Evolutionary conservation across 1,140 invertebrate genomes (phyloP).

Genomic region (Bombus pyrosoma): DNA sequence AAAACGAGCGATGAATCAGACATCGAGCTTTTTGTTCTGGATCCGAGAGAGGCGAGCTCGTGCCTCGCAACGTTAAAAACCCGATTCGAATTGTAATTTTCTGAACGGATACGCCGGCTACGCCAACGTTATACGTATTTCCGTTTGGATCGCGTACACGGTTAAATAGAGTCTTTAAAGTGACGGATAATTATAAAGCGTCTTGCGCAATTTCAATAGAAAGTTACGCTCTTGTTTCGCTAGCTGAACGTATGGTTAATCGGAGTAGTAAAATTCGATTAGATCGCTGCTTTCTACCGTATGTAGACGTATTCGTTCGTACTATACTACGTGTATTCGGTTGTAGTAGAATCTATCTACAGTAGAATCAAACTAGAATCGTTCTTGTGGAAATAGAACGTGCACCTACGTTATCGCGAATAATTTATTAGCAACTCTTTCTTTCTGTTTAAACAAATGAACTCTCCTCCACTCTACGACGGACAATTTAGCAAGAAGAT

Average conservation of each 20-base stretch:
- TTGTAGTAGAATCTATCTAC: too few species aligned
- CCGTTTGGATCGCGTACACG: neutral
- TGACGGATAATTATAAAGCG: conserved; percentile 12
- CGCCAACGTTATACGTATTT: neutral
- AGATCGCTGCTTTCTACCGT: conserved; percentile 7
- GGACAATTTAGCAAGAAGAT: neutral
- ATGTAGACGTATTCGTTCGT: neutral
- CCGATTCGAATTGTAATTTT: neutral
- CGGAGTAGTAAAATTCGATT: conserved; percentile 19
- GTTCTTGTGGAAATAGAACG: neutral
- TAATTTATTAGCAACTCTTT: too few species aligned
- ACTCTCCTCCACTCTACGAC: too few species aligned
- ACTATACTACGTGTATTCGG: too few species aligned
- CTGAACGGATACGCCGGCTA: neutral
- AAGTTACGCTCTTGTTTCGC: conserved; percentile 36
- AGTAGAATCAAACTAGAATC: neutral
- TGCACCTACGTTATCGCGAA: too few species aligned
- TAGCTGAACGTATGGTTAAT: conserved; percentile 1
- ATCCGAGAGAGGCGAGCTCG: neutral
- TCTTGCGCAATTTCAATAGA: conserved; percentile 36
- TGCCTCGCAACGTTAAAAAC: neutral
- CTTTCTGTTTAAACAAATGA: too few species aligned
- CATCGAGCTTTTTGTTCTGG: neutral
- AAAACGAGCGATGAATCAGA: conserved; percentile 30
- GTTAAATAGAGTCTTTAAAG: neutral